These are phyloP conservation scores for Chalcis sispes DNA, from an alignment of 2,888 invertebrate species.

Conservation along the genomic window DNA sequence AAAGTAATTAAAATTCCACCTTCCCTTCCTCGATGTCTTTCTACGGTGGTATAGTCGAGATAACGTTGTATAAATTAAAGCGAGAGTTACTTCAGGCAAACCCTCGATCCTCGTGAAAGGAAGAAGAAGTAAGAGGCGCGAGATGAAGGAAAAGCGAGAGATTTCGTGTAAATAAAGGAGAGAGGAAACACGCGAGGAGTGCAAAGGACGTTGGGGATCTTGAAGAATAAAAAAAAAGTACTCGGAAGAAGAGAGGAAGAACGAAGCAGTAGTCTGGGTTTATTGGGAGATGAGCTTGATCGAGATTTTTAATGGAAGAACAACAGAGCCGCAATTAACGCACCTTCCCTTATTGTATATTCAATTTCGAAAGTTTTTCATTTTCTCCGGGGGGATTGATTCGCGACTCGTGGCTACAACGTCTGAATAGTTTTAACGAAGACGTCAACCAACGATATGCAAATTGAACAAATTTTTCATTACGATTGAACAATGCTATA, in stretches of 20 bases:
- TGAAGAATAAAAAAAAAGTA: too few species aligned
- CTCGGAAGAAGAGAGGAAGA: too few species aligned
- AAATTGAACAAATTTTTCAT: too few species aligned
- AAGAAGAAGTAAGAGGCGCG: background rate
- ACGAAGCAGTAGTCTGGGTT: too few species aligned
- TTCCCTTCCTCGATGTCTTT: slow-evolving; percentile 36
- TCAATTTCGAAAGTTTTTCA: slow-evolving; percentile 36
- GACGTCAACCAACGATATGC: too few species aligned
- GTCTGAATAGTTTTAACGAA: too few species aligned
- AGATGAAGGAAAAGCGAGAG: slow-evolving; percentile 5
- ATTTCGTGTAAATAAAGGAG: slow-evolving; percentile 26
- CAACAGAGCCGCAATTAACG: slow-evolving; percentile 59
- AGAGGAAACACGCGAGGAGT: background rate
- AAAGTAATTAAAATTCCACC: slow-evolving; percentile 69
- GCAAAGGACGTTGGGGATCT: slow-evolving; percentile 55
- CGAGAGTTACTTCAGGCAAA: background rate
- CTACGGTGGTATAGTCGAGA: too few species aligned
- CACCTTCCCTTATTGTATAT: slow-evolving; percentile 19
- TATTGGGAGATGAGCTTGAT: slow-evolving; percentile 17
- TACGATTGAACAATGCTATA: too few species aligned
- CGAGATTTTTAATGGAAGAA: slow-evolving; percentile 60
- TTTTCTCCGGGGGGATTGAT: too few species aligned
- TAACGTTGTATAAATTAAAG: slow-evolving; percentile 70
- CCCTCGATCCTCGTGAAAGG: too few species aligned
- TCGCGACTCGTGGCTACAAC: too few species aligned